Evolutionary conservation across 2,113 vertebrate species (phyloP).

Genomic region (Cyprinus carpio): DNA sequence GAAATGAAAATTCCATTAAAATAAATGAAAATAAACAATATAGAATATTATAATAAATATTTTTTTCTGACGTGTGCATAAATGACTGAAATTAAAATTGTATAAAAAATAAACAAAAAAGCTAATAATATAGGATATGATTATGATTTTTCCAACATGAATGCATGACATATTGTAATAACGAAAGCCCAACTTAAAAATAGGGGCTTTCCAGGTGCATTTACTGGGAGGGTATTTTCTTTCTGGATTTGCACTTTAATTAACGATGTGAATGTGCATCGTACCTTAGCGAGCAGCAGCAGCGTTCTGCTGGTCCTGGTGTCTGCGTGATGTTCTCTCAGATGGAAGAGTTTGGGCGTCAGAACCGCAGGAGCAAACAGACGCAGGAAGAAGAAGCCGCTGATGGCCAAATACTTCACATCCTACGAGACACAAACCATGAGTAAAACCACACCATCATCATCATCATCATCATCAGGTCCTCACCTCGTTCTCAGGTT

Average conservation of each 20-base stretch:
- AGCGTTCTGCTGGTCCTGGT: conserved; percentile 85
- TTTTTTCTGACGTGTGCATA: too few relatives aligned
- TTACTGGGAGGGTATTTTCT: not conserved
- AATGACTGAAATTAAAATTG: too few relatives aligned
- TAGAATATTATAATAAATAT: too few relatives aligned
- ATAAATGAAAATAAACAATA: too few relatives aligned
- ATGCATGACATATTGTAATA: too few relatives aligned
- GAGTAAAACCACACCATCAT: not conserved
- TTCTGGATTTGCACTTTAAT: not conserved
- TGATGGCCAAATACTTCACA: conserved; percentile 84
- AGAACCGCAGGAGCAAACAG: conserved; percentile 89
- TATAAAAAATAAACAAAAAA: too few relatives aligned
- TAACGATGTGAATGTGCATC: not conserved
- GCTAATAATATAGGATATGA: too few relatives aligned
- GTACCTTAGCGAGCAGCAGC: conserved; percentile 88
- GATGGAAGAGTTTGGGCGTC: conserved; percentile 88
- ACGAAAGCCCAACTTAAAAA: too few relatives aligned
- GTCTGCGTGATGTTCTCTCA: conserved; percentile 86
- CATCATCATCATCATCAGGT: conserved; percentile 24
- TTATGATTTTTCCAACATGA: too few relatives aligned
- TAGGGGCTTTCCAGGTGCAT: too few relatives aligned
- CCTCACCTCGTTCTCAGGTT: conserved; percentile 78
- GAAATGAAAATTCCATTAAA: too few relatives aligned
- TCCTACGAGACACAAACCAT: conserved; percentile 72
- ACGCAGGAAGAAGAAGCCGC: conserved; percentile 88